phyloP scores from a whole-genome alignment of 2,797 vertebrate genomes.

The Pristis pectinata region DNA sequence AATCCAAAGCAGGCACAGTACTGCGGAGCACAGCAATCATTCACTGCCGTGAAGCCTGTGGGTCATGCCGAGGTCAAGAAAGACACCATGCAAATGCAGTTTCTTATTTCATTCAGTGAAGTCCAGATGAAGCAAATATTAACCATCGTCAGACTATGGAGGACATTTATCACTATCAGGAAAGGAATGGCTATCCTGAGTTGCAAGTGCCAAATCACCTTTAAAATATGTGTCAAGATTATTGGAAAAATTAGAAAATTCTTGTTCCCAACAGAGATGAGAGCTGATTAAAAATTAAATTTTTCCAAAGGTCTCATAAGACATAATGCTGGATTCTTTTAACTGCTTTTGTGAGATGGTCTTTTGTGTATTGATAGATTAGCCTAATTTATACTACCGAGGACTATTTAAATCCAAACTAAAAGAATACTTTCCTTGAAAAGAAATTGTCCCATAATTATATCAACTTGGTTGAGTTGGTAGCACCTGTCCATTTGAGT shows the following conservation, averaged over 20 bases:
- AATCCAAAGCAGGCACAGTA: not conserved
- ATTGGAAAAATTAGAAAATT: not conserved
- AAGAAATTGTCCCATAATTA: not conserved
- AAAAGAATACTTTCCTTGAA: not conserved
- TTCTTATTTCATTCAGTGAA: not conserved
- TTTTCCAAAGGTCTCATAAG: constrained; percentile 2
- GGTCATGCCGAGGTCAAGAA: not conserved
- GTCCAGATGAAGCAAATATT: not conserved
- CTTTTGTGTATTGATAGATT: constrained; percentile 17
- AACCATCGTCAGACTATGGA: not conserved
- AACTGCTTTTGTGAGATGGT: not conserved
- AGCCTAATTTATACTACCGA: not conserved
- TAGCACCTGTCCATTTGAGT: not conserved
- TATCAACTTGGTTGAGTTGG: not conserved
- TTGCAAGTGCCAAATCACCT: not conserved
- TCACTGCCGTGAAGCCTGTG: not conserved
- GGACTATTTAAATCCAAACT: not conserved
- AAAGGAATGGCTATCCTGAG: not conserved
- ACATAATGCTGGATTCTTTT: not conserved
- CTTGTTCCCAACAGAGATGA: not conserved
- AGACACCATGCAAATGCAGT: not conserved
- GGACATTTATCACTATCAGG: not conserved
- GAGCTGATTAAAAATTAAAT: not conserved
- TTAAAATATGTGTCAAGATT: not conserved
- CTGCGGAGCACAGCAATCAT: not conserved